phyloP scores from a whole-genome alignment of 2,113 vertebrate genomes.

The Nothoprocta pentlandii region DNA sequence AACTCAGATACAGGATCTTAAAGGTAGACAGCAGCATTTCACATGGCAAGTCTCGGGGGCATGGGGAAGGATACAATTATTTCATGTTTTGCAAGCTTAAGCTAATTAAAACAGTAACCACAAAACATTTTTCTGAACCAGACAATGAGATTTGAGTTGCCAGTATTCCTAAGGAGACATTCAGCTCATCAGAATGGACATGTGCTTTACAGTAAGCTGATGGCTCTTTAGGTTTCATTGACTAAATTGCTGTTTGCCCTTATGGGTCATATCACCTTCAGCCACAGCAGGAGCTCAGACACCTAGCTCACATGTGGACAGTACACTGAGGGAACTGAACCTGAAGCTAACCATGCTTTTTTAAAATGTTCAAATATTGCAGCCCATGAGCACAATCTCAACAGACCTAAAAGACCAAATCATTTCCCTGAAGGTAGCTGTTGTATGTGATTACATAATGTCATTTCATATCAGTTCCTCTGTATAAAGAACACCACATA shows the following conservation, averaged over 20 bases:
- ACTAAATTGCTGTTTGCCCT: neutral
- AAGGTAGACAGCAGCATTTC: neutral
- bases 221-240: neutral
- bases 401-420: neutral
- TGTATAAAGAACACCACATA: neutral
- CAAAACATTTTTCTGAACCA: neutral
- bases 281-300: neutral
- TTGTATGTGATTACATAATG: neutral
- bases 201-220: neutral
- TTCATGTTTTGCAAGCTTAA: neutral
- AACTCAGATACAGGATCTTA: neutral
- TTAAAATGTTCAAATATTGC: neutral
- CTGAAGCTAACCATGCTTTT: neutral
- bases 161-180: neutral
- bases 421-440: neutral
- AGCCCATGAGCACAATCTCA: neutral
- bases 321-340: neutral
- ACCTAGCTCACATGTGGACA: neutral
- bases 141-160: neutral
- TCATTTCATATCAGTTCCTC: neutral
- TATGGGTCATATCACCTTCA: neutral
- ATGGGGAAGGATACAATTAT: neutral
- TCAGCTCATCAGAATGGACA: neutral
- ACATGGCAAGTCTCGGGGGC: neutral
- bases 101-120: neutral